phyloP scores from a whole-genome alignment of 2,113 vertebrate species.

The Dromiciops gliroides region DNA sequence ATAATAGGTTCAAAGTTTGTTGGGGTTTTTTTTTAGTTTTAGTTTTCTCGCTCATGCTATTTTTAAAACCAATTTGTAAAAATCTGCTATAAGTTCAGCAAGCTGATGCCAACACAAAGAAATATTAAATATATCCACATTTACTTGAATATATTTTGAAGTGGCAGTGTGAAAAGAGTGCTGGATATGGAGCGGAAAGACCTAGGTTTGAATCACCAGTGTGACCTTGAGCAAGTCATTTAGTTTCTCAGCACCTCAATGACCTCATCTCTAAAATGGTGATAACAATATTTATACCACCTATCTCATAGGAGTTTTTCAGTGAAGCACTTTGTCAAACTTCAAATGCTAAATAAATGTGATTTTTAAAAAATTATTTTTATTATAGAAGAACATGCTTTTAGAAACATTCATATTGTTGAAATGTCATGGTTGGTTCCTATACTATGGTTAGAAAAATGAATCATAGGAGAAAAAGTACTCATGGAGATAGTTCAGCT shows the following conservation, averaged over 20 bases:
- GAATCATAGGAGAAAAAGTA: not conserved
- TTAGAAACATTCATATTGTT: too few relatives aligned
- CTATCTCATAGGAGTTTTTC: accelerated
- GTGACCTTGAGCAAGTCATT: not conserved
- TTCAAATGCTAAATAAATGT: accelerated
- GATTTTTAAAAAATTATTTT: not conserved
- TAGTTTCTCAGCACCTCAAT: accelerated
- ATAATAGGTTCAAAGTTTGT: not conserved
- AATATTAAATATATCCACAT: not conserved
- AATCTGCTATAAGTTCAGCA: not conserved
- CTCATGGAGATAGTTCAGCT: not conserved
- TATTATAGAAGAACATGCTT: accelerated
- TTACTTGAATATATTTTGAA: not conserved
- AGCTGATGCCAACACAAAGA: not conserved
- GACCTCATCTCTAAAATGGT: not conserved
- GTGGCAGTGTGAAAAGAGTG: not conserved
- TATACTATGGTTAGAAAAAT: not conserved
- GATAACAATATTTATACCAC: not conserved
- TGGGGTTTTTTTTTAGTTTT: too few relatives aligned
- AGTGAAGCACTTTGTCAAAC: not conserved
- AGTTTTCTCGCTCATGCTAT: not conserved
- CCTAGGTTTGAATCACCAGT: not conserved
- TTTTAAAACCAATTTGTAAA: not conserved
- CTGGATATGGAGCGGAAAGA: not conserved
- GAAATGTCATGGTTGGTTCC: not conserved